Evolutionary conservation across 2,797 vertebrate species (phyloP).

Genomic region (Lycodopsis pacificus): DNA sequence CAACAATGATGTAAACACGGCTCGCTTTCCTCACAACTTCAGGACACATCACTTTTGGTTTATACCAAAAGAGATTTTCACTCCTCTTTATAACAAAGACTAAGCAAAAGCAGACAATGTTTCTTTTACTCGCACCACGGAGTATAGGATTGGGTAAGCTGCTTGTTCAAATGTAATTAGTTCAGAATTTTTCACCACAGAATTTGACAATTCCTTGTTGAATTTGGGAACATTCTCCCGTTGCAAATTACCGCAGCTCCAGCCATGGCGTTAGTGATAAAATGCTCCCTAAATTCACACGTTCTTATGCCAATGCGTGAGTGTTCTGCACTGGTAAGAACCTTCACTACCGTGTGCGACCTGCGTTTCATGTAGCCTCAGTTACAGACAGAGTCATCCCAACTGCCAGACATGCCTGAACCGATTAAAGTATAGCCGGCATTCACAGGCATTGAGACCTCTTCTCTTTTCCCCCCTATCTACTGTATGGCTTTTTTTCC

Average conservation of each 20-base stretch:
- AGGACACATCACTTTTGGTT: constrained; percentile 66
- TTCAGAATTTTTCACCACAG: constrained; percentile 7
- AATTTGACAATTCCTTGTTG: constrained; percentile 27
- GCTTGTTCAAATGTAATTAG: constrained; percentile 53
- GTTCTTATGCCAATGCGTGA: background rate
- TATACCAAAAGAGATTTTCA: constrained; percentile 65
- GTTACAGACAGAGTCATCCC: constrained; percentile 56
- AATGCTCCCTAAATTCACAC: background rate
- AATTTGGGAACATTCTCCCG: constrained; percentile 11
- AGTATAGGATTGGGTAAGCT: constrained; percentile 39
- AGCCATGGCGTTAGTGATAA: background rate
- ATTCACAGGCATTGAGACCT: constrained; percentile 67
- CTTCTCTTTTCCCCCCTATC: constrained; percentile 55
- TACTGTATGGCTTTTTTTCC: constrained; percentile 57
- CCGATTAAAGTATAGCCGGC: constrained; percentile 69
- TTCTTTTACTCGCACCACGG: constrained; percentile 52
- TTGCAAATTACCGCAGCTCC: background rate
- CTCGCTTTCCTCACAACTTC: constrained; percentile 63
- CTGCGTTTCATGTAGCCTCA: constrained; percentile 35
- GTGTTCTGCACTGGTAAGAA: constrained; percentile 4
- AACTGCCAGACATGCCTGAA: constrained; percentile 60
- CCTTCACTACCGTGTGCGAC: constrained; percentile 7
- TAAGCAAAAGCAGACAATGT: constrained; percentile 68
- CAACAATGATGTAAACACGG: constrained; percentile 75
- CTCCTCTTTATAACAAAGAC: constrained; percentile 65